Evolutionary conservation across 1,140 invertebrate species (phyloP), one percentile per base, ranked within the genome.

Genomic region (Psilanteris sp.): DNA sequence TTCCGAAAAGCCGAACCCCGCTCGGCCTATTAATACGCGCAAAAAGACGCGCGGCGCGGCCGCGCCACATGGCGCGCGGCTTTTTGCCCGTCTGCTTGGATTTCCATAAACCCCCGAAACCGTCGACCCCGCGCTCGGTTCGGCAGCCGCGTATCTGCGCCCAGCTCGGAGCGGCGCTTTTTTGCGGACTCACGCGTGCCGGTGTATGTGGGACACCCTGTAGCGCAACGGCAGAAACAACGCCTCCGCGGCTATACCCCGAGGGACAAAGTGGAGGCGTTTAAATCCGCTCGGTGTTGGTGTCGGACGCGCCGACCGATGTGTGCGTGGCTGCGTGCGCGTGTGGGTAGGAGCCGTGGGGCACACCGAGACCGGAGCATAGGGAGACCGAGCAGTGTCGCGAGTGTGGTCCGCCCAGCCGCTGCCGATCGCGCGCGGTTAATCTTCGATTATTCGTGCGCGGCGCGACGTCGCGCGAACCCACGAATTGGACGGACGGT

Each of bases 321-420:
- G 31, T 36, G 20, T 9, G 24, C 9, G 52, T 11, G 9, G 29
- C 22, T 4, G 11, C 39, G 41, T 18, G 36, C 5, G 61, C 31
- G 61, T 54, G 62, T 55, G 50, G 29, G 39, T 32, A 50, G 52
- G 10, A 34, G 44, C 54, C 66, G 66, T 48, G 54, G 62, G 62
- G 64, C 52, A 57, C 36, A 13, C 15, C 43, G 39, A 55, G 22
- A 29, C 20, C 9, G 13, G 20, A 39, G 41, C 50, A 41, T 29
- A 27, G 18, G 44, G 54, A 43, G 31, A 55, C 18, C 41, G 41
- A 37, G 26, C 57, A 72, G 68, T 62, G 68, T 72, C 68, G 29
- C 68, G 57, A 72, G 68, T 72, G 57, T 72, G 68, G 68, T 64
- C 57, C 50, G 68, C 46, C 57, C 48, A 64, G 68, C 41, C 68